Evolutionary conservation across 2,113 vertebrate species (phyloP).

Genomic region (Alces alces): DNA sequence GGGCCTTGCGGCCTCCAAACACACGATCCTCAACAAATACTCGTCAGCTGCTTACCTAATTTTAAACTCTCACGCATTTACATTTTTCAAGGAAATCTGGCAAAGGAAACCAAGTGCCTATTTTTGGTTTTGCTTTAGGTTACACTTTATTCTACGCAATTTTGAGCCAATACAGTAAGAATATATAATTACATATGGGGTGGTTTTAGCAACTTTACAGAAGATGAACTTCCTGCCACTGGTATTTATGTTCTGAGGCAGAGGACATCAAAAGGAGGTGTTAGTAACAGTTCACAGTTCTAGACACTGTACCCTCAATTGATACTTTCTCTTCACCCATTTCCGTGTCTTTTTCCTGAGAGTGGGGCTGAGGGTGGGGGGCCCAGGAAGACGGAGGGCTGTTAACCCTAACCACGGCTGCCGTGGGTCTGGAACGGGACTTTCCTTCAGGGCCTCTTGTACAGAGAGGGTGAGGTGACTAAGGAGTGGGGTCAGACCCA

Average conservation of each 20-base stretch:
- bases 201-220: slow-evolving; percentile 34
- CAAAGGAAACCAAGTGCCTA: slow-evolving; percentile 65
- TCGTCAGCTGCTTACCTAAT: slow-evolving; percentile 51
- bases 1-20: not conserved
- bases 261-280: not conserved
- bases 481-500: not conserved
- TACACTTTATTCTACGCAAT: slow-evolving; percentile 62
- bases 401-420: not conserved
- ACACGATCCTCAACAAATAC: slow-evolving; percentile 43
- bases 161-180: slow-evolving; percentile 61
- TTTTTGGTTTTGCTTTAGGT: slow-evolving; percentile 66
- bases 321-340: not conserved
- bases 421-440: not conserved
- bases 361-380: not conserved
- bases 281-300: not conserved
- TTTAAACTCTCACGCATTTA: slow-evolving; percentile 57
- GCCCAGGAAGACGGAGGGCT: not conserved
- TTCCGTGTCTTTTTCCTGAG: not conserved
- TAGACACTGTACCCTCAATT: not conserved
- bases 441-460: not conserved
- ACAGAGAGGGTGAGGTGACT: not conserved
- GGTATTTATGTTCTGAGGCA: slow-evolving; percentile 34
- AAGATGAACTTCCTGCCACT: slow-evolving; percentile 53
- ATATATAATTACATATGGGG: slow-evolving; percentile 29
- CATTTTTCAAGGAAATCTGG: slow-evolving; percentile 64